These are phyloP conservation scores for Lichenostomus cassidix DNA, from an alignment of 2,113 vertebrate species.

Conservation along the genomic window DNA sequence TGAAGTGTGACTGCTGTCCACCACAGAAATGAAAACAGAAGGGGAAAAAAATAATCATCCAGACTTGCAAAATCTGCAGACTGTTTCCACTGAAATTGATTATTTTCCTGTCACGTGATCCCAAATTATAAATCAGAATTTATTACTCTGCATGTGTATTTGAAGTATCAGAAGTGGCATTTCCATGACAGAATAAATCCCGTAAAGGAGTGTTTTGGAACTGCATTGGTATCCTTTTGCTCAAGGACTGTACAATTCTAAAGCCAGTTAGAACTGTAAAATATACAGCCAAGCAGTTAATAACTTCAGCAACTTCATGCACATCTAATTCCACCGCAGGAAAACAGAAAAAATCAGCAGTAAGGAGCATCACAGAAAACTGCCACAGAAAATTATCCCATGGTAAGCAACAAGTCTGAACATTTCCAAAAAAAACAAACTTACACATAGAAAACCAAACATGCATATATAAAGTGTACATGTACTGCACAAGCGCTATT, in stretches of 20 bases:
- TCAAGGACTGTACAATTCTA: constrained; percentile 12
- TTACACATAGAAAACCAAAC: constrained; percentile 54
- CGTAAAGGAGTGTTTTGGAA: constrained; percentile 42
- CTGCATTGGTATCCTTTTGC: constrained; percentile 51
- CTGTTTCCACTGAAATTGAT: neutral
- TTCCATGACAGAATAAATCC: neutral
- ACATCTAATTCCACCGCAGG: neutral
- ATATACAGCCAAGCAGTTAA: constrained; percentile 25
- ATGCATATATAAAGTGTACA: constrained; percentile 76
- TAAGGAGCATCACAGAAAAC: constrained; percentile 40
- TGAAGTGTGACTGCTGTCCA: neutral
- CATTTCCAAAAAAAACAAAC: constrained; percentile 26
- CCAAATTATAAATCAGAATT: neutral
- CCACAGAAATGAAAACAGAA: neutral
- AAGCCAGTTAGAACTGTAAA: neutral
- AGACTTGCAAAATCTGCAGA: neutral
- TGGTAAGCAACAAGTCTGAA: constrained; percentile 69
- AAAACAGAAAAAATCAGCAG: constrained; percentile 53
- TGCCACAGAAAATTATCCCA: constrained; percentile 32
- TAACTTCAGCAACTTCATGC: neutral
- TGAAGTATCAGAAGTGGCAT: neutral
- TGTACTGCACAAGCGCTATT: constrained; percentile 71
- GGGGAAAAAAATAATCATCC: neutral
- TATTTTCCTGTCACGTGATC: neutral
- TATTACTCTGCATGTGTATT: neutral